Percentiles rank a stretch among this genome's conserved stretches.
Conservation (phyloP, 2,113 vertebrate species). For the Asarcornis scutulata region DNA sequence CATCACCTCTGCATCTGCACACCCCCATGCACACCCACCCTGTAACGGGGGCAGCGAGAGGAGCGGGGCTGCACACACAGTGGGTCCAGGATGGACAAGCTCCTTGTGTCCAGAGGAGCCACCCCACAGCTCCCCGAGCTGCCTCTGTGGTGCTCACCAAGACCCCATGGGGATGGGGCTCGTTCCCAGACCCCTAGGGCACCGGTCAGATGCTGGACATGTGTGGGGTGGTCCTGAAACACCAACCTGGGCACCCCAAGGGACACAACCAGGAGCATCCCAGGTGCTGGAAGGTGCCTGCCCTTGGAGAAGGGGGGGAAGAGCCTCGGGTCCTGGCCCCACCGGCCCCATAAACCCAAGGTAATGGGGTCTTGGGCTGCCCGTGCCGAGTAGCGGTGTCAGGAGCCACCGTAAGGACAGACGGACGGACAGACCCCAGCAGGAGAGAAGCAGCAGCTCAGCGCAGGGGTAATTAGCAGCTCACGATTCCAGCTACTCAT, state of each 20-base stretch:
- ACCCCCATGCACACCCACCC: not conserved
- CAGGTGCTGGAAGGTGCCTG: rapidly evolving
- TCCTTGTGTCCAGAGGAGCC: not conserved
- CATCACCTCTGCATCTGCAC: rapidly evolving
- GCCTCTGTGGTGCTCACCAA: rapidly evolving
- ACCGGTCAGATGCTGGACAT: rapidly evolving
- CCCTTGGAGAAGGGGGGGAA: too few relatives aligned
- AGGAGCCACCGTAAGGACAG: rapidly evolving
- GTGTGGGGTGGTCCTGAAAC: not conserved
- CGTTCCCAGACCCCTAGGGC: not conserved
- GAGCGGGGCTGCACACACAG: rapidly evolving
- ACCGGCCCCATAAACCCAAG: rapidly evolving
- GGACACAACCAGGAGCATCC: not conserved
- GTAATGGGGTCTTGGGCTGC: rapidly evolving
- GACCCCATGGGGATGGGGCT: rapidly evolving
- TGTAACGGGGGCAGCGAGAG: not conserved
- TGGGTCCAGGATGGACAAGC: rapidly evolving
- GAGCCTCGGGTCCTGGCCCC: not conserved
- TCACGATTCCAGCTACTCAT: conserved; percentile 48
- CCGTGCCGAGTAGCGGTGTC: too few relatives aligned
- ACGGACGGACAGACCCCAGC: not conserved
- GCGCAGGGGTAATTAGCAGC: conserved; percentile 58
- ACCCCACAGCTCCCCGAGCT: rapidly evolving
- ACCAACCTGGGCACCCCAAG: rapidly evolving
- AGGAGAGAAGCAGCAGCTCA: not conserved